Evolutionary conservation across 2,888 invertebrate genomes (phyloP).

Genomic region (Salpingus planirostris): DNA sequence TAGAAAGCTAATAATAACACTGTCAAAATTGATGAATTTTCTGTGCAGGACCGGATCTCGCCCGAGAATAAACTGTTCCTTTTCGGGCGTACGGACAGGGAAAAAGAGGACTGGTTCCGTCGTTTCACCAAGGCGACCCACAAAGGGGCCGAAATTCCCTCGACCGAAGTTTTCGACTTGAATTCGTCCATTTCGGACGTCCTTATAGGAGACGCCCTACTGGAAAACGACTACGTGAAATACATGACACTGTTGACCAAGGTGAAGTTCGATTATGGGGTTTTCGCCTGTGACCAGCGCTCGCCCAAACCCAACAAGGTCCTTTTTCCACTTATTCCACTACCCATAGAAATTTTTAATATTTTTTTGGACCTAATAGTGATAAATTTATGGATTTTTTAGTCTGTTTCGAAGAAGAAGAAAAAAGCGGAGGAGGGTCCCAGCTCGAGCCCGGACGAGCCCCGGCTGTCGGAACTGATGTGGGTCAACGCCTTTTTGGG

Average conservation of each 20-base stretch:
- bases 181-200: constrained; percentile 5
- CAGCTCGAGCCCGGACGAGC: not conserved
- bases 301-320: constrained; percentile 3
- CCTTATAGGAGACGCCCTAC: constrained; percentile 12
- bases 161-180: constrained; percentile 4
- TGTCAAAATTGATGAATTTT: no score
- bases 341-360: no score
- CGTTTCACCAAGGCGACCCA: constrained; percentile 32
- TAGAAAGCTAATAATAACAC: no score
- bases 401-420: not conserved
- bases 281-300: not conserved
- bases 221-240: constrained; percentile 31
- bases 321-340: no score
- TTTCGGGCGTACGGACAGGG: constrained; percentile 75
- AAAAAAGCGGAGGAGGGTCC: not conserved
- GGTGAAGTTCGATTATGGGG: constrained; percentile 15
- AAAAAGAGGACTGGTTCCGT: constrained; percentile 82
- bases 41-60: no score
- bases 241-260: constrained; percentile 34
- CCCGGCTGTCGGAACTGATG: no score
- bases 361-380: no score
- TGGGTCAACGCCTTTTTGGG: constrained; percentile 76
- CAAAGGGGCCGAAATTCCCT: constrained; percentile 9
- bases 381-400: not conserved
- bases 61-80: no score